phyloP scores from a whole-genome alignment of 2,797 vertebrate genomes.

The Anisognathus igniventris region DNA sequence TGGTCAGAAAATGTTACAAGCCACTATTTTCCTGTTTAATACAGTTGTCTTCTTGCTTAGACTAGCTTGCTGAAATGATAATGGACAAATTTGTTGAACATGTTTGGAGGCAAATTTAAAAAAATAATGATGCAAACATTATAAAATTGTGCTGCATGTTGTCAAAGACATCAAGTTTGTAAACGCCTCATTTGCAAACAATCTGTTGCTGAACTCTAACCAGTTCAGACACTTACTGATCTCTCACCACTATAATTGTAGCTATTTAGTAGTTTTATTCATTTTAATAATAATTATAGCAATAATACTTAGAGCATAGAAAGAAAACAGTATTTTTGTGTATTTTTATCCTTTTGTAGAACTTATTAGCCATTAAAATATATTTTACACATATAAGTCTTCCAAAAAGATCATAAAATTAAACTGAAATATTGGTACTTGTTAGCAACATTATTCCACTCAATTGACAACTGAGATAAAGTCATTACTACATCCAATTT shows the following conservation, averaged over 20 bases:
- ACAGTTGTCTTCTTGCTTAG: background rate
- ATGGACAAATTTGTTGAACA: background rate
- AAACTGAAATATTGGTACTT: background rate
- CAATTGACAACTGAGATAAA: background rate
- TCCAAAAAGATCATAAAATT: constrained; percentile 36
- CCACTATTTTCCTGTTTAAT: background rate
- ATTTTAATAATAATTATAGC: background rate
- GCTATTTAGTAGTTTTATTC: constrained; percentile 45
- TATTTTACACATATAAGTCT: constrained; percentile 23
- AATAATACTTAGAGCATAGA: constrained; percentile 12
- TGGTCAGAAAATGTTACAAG: background rate
- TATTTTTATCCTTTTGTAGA: background rate
- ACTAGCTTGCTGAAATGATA: background rate
- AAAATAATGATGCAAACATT: background rate
- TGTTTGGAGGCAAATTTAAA: background rate
- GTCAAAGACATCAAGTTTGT: background rate
- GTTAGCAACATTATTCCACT: constrained; percentile 21
- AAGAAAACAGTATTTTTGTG: background rate
- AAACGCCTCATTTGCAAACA: constrained; percentile 12
- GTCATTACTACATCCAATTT: background rate
- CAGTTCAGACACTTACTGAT: constrained; percentile 40
- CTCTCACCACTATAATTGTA: constrained; percentile 9
- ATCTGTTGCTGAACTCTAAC: constrained; percentile 49
- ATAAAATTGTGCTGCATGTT: constrained; percentile 10
- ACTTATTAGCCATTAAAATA: constrained; percentile 45